Evolutionary conservation across 2,113 vertebrate species (phyloP), one percentile per base, ranked within the genome.

Genomic region (Struthio camelus): DNA sequence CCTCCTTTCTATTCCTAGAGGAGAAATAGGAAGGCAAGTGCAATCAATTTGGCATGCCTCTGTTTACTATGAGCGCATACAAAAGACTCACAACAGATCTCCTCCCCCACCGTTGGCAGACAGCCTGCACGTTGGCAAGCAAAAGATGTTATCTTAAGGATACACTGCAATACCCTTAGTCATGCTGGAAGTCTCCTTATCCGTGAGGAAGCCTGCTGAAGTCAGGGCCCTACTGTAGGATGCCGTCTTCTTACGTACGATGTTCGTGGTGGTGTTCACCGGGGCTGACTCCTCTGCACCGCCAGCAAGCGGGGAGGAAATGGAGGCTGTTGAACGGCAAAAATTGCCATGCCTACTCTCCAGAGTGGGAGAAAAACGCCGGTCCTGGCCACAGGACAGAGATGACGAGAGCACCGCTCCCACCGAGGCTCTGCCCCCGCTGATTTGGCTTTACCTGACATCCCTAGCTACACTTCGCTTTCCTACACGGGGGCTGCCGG

Each of bases 101-200:
- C 89, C 94, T 96, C 95, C 94, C 91, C 94, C 92, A 92, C 61
- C 90, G 76, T 77, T 95, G 95, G 94, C 96, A 96, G 92, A 24
- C 96, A 89, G 92, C 95, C 93, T 77, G 51, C 58, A 69, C 7
- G 75, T 22, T 96, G 96, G 97, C 95, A 94, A 96, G 96, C 87
- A 54, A 73, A 93, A 91, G 82, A 96, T 77, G 78, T 83, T 88
- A 65, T 89, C 93, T 80, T 94, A 91, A 94, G 93, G 89, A 96
- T 93, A 95, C 76, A 48, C 71, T 95, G 93, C 81, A 91, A 95
- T 95, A 96, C 64, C 84, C 93, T 97, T 94, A 97, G 94, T 95
- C 89, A 96, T 93, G 91, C 91, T 92, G 87, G 40, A 93, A 96
- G 87, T 67, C 86, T 85, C 87, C 28, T 10, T 93, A 95, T 88